These are phyloP conservation scores for Erythrocebus patas DNA, from an alignment of 2,113 vertebrate genomes.

Conservation along the genomic window DNA sequence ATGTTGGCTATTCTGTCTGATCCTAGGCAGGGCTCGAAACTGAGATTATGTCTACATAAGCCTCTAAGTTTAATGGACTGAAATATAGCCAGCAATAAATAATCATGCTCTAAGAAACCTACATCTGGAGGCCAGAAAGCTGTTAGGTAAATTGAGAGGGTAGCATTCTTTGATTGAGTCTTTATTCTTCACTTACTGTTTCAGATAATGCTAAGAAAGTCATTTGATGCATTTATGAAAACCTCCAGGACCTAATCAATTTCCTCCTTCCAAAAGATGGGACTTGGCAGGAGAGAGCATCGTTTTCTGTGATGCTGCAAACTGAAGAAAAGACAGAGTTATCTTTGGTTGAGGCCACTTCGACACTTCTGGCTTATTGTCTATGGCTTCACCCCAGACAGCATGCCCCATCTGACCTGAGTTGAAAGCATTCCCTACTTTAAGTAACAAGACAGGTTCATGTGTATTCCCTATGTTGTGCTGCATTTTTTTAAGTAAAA, in stretches of 20 bases:
- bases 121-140: background rate
- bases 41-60: background rate
- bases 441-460: background rate
- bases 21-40: background rate
- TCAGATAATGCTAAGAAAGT: slow-evolving; percentile 25
- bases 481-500: background rate
- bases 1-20: background rate
- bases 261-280: background rate
- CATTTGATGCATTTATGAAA: slow-evolving; percentile 36
- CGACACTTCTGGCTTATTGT: background rate
- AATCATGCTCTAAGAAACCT: background rate
- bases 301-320: slow-evolving; percentile 17
- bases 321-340: slow-evolving; percentile 30
- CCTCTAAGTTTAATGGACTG: background rate
- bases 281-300: background rate
- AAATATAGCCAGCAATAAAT: background rate
- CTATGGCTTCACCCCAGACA: background rate
- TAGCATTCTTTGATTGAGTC: background rate
- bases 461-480: background rate
- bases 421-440: background rate
- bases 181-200: slow-evolving; percentile 1
- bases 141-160: background rate
- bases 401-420: background rate
- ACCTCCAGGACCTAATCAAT: slow-evolving; percentile 25
- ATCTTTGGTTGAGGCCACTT: background rate